phyloP scores from a whole-genome alignment of 2,888 invertebrate genomes.

The Carabus problematicus region DNA sequence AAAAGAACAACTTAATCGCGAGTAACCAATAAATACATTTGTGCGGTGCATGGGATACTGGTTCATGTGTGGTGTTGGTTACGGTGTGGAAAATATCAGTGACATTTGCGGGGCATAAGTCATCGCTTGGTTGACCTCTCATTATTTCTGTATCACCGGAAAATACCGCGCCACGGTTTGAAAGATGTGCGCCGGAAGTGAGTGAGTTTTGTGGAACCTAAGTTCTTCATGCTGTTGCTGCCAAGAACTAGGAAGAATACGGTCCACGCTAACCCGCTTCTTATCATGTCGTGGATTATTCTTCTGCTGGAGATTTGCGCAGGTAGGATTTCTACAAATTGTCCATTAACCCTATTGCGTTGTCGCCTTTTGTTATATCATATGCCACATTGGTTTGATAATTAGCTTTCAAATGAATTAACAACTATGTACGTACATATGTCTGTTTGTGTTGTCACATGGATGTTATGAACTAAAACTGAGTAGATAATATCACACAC shows the following conservation, averaged over 20 bases:
- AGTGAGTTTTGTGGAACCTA: conserved; percentile 31
- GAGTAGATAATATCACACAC: too few relatives aligned
- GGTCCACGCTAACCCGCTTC: conserved; percentile 15
- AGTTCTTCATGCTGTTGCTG: conserved; percentile 24
- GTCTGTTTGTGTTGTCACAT: conserved; percentile 17
- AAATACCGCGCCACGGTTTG: conserved; percentile 19
- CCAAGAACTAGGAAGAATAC: conserved; percentile 15
- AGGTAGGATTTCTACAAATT: conserved; percentile 48
- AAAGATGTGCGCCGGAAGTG: conserved; percentile 36
- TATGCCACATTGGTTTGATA: background rate
- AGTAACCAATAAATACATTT: conserved; percentile 5
- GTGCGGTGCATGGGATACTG: background rate
- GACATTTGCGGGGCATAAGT: conserved; percentile 8
- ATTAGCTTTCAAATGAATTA: too few relatives aligned
- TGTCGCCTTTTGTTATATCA: background rate
- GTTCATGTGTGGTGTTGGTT: conserved; percentile 7
- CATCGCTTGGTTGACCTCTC: conserved; percentile 4
- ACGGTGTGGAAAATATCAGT: conserved; percentile 7
- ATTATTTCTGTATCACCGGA: background rate
- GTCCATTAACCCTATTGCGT: too few relatives aligned
- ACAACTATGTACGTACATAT: background rate
- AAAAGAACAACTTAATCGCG: conserved; percentile 17
- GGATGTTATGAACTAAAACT: background rate
- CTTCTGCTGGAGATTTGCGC: conserved; percentile 54
- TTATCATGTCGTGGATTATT: conserved; percentile 53